These are phyloP conservation scores for Iguana delicatissima DNA, from an alignment of 2,797 vertebrate species.

Conservation along the genomic window DNA sequence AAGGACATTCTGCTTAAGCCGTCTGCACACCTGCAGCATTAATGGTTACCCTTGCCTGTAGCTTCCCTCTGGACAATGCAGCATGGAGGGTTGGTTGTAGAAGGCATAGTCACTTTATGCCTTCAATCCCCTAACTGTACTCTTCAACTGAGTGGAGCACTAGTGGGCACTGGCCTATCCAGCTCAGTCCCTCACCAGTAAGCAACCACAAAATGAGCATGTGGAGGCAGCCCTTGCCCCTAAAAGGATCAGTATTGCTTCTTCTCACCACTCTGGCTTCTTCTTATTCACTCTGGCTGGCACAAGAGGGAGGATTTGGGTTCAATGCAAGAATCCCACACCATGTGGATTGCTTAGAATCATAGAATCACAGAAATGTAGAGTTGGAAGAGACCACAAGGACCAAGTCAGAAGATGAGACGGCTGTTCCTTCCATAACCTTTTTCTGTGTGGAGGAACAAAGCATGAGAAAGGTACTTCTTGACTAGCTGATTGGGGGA, in stretches of 20 bases:
- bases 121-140: background rate
- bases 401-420: background rate
- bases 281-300: background rate
- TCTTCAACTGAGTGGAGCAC: background rate
- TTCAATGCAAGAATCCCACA: too few relatives aligned
- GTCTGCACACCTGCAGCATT: too few relatives aligned
- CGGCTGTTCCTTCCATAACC: background rate
- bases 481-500: too few relatives aligned
- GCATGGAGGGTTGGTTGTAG: background rate
- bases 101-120: background rate
- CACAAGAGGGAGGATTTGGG: too few relatives aligned
- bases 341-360: background rate
- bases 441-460: background rate
- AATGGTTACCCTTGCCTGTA: too few relatives aligned
- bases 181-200: background rate
- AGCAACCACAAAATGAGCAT: too few relatives aligned
- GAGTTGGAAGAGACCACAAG: too few relatives aligned
- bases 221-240: too few relatives aligned
- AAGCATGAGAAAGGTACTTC: background rate
- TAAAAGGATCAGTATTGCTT: too few relatives aligned
- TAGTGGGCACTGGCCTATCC: background rate
- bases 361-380: too few relatives aligned
- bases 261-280: background rate
- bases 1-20: too few relatives aligned
- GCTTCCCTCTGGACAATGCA: too few relatives aligned